phyloP scores from a whole-genome alignment of 2,113 vertebrate genomes.

The Hystrix brachyura region DNA sequence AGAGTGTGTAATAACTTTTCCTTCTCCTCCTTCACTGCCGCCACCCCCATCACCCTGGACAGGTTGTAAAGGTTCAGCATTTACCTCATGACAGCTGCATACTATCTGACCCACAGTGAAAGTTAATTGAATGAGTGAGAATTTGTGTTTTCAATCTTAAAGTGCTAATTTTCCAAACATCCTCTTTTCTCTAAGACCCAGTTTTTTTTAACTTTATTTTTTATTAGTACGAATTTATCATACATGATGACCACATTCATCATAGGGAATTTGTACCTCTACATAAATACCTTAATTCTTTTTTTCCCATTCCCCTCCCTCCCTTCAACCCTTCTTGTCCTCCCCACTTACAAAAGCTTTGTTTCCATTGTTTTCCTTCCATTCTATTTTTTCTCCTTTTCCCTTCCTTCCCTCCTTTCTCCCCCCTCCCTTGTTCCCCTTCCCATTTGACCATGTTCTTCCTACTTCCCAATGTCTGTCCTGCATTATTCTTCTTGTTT shows the following conservation, averaged over 20 bases:
- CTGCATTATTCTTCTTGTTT: neutral
- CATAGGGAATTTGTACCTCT: neutral
- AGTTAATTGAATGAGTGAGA: neutral
- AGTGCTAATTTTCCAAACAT: neutral
- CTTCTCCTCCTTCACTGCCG: neutral
- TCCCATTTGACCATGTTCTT: neutral
- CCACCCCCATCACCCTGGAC: neutral
- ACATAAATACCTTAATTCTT: neutral
- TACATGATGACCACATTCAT: neutral
- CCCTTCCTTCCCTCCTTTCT: neutral
- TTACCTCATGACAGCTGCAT: neutral
- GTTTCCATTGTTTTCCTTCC: neutral
- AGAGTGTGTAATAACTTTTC: neutral
- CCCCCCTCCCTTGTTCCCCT: neutral
- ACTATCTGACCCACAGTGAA: neutral
- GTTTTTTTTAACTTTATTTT: neutral
- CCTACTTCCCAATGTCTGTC: neutral
- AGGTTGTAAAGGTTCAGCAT: neutral
- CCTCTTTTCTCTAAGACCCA: neutral
- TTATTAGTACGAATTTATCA: neutral
- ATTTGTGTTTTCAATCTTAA: constrained; percentile 30
- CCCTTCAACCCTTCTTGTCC: neutral
- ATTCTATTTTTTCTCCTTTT: neutral
- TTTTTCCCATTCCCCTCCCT: neutral
- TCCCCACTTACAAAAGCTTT: neutral